Percentiles rank a stretch among this genome's conserved stretches.
phyloP scores from a whole-genome alignment of 2,888 invertebrate genomes.

The Baccha elongata region DNA sequence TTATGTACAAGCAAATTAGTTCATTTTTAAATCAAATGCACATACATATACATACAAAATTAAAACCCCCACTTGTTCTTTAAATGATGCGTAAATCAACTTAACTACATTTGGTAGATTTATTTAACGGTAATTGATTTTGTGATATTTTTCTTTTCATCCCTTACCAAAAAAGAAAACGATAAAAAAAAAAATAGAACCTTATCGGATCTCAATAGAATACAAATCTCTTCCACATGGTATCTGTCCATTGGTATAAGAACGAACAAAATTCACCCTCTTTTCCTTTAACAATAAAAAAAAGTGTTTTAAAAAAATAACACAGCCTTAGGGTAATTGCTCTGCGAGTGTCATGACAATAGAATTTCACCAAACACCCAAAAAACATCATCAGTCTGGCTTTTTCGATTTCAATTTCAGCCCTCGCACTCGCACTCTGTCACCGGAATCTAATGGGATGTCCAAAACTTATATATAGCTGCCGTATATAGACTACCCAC shows the following conservation, averaged over 20 bases:
- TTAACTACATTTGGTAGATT: slow-evolving; percentile 69
- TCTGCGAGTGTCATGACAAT: slow-evolving; percentile 75
- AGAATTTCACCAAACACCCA: slow-evolving; percentile 68
- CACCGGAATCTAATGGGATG: slow-evolving; percentile 27
- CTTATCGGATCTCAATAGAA: slow-evolving; percentile 37
- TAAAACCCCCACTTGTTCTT: slow-evolving; percentile 72
- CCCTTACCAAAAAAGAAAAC: slow-evolving; percentile 16
- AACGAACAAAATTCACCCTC: slow-evolving; percentile 36
- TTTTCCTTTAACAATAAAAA: not conserved
- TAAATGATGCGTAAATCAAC: slow-evolving; percentile 75
- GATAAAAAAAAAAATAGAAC: slow-evolving; percentile 30
- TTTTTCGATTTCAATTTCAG: not conserved
- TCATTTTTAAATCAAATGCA: not conserved
- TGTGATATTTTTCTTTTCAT: slow-evolving; percentile 60
- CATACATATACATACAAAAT: slow-evolving; percentile 1
- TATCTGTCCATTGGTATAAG: slow-evolving; percentile 49
- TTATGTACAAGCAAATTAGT: too few species aligned
- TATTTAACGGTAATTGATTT: slow-evolving; percentile 73
- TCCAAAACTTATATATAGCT: not conserved
- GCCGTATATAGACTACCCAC: not conserved
- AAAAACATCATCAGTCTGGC: slow-evolving; percentile 46
- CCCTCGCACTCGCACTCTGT: slow-evolving; percentile 41
- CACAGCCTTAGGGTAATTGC: slow-evolving; percentile 75
- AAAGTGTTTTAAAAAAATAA: slow-evolving; percentile 54
- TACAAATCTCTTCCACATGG: slow-evolving; percentile 65